A percentile compares a stretch with the other conserved stretches of the same genome.
Conservation (phyloP, 2,797 vertebrate genomes). For the Gymnopithys bicolor region DNA sequence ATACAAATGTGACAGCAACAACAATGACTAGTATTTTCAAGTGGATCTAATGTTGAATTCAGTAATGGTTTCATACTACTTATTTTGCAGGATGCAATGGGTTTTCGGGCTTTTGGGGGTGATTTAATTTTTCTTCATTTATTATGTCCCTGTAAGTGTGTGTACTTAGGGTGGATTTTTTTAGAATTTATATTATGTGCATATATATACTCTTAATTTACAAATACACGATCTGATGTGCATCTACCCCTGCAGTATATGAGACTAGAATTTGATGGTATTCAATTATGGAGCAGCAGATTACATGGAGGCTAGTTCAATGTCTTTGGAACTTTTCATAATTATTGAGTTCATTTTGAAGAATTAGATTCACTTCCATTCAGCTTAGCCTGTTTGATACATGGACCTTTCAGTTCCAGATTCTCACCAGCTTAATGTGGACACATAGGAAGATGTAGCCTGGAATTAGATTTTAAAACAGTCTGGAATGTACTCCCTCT, state of each 20-base stretch:
- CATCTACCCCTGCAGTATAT: not conserved
- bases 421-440: not conserved
- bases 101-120: not conserved
- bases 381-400: not conserved
- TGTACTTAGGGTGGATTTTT: not conserved
- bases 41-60: not conserved
- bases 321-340: not conserved
- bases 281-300: not conserved
- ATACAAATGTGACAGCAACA: not conserved
- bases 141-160: not conserved
- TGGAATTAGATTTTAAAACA: not conserved
- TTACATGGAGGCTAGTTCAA: not conserved
- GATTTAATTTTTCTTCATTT: too few species aligned
- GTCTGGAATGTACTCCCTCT: not conserved
- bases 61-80: not conserved
- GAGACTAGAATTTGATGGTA: not conserved
- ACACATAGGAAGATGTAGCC: not conserved
- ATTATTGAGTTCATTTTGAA: not conserved
- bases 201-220: not conserved
- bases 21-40: not conserved
- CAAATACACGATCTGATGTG: not conserved
- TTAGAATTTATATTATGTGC: fast-evolving
- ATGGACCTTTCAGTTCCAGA: not conserved
- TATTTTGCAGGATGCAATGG: not conserved
- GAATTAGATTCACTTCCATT: not conserved